Conservation (phyloP, 2,797 vertebrate genomes). For the Alosa sapidissima region DNA sequence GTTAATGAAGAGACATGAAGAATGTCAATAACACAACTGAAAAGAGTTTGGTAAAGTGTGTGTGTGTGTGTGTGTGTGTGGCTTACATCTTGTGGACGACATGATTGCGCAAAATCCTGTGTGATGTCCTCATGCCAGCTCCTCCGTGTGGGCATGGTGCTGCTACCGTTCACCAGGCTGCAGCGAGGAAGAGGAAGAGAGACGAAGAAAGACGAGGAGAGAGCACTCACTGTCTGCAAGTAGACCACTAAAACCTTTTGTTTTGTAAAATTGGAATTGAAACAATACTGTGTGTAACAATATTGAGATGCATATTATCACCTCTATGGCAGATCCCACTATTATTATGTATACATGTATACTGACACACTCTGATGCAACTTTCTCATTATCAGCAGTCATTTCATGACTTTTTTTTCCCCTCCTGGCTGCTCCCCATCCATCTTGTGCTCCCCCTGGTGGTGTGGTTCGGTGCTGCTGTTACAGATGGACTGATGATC, state of each 20-base stretch:
- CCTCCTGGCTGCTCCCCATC: background rate
- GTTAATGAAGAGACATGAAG: background rate
- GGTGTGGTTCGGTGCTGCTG: constrained; percentile 38
- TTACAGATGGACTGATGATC: constrained; percentile 80
- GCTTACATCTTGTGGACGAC: constrained; percentile 94
- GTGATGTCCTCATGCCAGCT: constrained; percentile 95
- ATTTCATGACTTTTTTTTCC: background rate
- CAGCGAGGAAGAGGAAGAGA: background rate
- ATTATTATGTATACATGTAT: too few relatives aligned
- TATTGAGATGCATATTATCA: too few relatives aligned
- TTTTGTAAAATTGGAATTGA: too few relatives aligned
- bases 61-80: background rate
- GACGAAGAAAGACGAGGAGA: too few relatives aligned
- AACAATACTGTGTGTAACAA: too few relatives aligned
- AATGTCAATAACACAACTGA: background rate
- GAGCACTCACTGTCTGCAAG: too few relatives aligned
- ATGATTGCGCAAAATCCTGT: constrained; percentile 90
- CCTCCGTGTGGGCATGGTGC: constrained; percentile 91
- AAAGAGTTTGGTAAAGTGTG: background rate
- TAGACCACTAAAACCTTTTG: too few relatives aligned
- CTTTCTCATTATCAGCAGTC: background rate
- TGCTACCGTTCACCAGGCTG: constrained; percentile 83
- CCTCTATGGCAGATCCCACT: too few relatives aligned
- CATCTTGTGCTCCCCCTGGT: background rate
- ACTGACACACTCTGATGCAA: background rate